phyloP scores from a whole-genome alignment of 2,797 vertebrate genomes.

The Alfaro cultratus region DNA sequence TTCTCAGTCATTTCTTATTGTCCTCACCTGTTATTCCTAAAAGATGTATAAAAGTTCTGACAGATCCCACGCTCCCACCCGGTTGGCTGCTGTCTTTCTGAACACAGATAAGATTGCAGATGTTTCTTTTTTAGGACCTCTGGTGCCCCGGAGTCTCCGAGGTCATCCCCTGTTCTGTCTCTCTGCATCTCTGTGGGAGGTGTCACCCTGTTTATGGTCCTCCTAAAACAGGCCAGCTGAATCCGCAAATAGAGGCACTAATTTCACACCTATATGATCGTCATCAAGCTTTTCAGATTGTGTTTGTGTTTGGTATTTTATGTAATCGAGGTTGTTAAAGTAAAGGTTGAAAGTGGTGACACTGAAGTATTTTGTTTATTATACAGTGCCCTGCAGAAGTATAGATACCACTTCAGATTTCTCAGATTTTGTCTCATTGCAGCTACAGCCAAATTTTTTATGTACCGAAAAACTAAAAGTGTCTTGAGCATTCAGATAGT shows the following conservation, averaged over 20 bases:
- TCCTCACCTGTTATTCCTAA: background rate
- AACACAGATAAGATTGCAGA: conserved; percentile 50
- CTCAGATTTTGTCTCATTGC: background rate
- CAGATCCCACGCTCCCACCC: conserved; percentile 2
- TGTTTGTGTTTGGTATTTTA: background rate
- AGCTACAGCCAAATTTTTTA: background rate
- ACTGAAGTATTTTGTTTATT: background rate
- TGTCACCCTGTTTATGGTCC: conserved; percentile 69
- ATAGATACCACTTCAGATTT: background rate
- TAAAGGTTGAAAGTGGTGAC: background rate
- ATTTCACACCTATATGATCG: conserved; percentile 23
- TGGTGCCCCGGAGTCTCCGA: conserved; percentile 35
- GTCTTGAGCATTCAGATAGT: background rate
- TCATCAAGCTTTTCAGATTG: conserved; percentile 14
- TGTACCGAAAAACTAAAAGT: background rate
- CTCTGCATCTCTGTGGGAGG: conserved; percentile 57
- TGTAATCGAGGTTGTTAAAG: background rate
- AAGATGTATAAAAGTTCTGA: background rate
- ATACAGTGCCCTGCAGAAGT: background rate
- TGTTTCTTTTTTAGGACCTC: conserved; percentile 62
- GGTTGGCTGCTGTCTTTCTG: conserved; percentile 19
- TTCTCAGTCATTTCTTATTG: background rate
- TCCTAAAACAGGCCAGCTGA: conserved; percentile 77
- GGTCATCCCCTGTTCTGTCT: conserved; percentile 34
- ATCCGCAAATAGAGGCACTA: conserved; percentile 73